Percentiles rank a stretch among this genome's conserved stretches.
phyloP scores from a whole-genome alignment of 1,140 invertebrate genomes.

The Cotesia vestalis region DNA sequence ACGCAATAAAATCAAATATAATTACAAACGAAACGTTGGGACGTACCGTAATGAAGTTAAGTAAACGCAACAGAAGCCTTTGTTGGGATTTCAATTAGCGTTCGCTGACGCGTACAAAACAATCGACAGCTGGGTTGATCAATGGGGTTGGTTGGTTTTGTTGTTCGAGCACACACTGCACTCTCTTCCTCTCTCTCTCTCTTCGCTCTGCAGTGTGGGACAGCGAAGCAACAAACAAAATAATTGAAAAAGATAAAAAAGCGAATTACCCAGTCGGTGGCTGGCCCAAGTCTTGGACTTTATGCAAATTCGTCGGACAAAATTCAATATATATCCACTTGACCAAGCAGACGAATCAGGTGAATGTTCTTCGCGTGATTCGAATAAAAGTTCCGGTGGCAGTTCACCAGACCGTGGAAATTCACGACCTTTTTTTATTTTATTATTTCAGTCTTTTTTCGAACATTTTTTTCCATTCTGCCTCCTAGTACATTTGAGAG shows the following conservation, averaged over 20 bases:
- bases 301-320: conserved; percentile 30
- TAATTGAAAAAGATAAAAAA: conserved; percentile 19
- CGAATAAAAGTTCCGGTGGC: conserved; percentile 25
- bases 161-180: no score
- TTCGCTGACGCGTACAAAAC: conserved; percentile 31
- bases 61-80: conserved; percentile 27
- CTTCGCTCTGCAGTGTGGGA: not conserved
- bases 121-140: conserved; percentile 27
- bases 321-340: not conserved
- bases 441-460: no score
- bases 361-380: conserved; percentile 24
- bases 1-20: no score
- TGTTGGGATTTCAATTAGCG: conserved; percentile 34
- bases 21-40: no score
- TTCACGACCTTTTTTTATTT: conserved; percentile 19
- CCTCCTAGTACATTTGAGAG: conserved; percentile 28
- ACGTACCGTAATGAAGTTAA: not conserved
- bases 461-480: no score
- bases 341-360: not conserved
- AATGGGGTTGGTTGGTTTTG: no score
- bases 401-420: conserved; percentile 21
- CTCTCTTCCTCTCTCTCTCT: no score
- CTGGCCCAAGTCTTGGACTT: conserved; percentile 17
- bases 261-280: conserved; percentile 14
- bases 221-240: no score